These are phyloP conservation scores for Phoebastria nigripes DNA, from an alignment of 2,797 vertebrate genomes.

Conservation along the genomic window DNA sequence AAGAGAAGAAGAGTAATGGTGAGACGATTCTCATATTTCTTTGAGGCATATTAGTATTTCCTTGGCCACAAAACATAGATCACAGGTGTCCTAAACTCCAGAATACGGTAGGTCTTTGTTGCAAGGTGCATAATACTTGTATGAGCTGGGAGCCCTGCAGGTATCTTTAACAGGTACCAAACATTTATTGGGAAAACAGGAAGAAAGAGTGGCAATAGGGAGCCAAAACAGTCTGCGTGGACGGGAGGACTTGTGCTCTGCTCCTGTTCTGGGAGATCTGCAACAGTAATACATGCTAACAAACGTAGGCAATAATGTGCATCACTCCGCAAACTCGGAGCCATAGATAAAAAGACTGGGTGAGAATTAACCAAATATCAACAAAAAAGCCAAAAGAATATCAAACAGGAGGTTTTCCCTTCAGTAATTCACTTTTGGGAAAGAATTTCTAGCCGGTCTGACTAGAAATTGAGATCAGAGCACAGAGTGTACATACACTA, in stretches of 20 bases:
- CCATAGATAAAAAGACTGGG: neutral
- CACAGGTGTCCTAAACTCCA: neutral
- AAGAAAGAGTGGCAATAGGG: neutral
- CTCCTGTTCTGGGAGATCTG: neutral
- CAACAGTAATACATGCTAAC: neutral
- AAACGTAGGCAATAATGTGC: neutral
- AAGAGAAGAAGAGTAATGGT: neutral
- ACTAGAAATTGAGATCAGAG: neutral
- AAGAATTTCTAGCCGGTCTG: neutral
- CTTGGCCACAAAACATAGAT: constrained; percentile 38
- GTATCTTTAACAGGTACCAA: neutral
- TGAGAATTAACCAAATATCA: neutral
- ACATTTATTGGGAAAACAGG: neutral
- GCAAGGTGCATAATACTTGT: neutral
- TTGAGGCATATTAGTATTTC: neutral
- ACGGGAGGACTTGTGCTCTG: neutral
- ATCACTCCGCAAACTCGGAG: neutral
- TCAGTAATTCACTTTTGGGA: neutral
- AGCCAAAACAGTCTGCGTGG: neutral
- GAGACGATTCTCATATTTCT: constrained; percentile 5
- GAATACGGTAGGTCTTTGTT: neutral
- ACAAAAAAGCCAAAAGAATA: neutral
- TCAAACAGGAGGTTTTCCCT: neutral
- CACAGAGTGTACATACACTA: accelerated
- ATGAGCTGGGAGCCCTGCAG: neutral